Base-by-base conservation (phyloP, 2,113 vertebrate species). In the Ibidorhyncha struthersii region DNA sequence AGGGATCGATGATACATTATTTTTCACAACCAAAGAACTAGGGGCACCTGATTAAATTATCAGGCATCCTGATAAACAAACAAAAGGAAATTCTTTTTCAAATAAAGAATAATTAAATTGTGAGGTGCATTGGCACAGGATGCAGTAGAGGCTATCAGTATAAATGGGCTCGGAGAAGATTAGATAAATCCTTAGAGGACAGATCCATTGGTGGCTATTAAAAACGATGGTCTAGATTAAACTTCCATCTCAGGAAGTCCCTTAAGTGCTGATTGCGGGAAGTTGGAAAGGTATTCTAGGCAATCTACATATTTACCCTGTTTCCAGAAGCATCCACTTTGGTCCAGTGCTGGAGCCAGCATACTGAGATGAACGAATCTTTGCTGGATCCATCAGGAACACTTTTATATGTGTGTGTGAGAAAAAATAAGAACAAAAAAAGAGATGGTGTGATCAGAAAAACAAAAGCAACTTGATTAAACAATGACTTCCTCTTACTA, bases 21-120 rank as follows among this genome's bases (percentile, higher is more conserved):
- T 94, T 90, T 95, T 91, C 73, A 82, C 87, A 89, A 88, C 49
- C 62, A 71, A 91, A 94, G 81, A 87, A 79, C 52, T 85, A 85
- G 38, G 53, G 30, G 11, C 40, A 52, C 16, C 49, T 95, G 91
- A 96, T 91, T 82, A 76, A 91, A 87, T 96, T 95, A 87, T 70
- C 70, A 69, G 36, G 45, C 87, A 96, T 96, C 84, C 87, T 96
- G 93, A 95, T 95, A 97, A 96, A 96, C 89, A 97, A 96, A 86
- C 84, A 91, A 93, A 94, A 85, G 91, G 92, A 96, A 96, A 96
- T 88, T 95, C 36, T 95, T 91, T 96, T 96, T 96, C 86, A 91
- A 96, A 91, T 90, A 90, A 67, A 45, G 10, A 59, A 85, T 96
- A 96, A 96, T 95, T 96, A 85, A 93, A 97, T 96, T 96, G 30